These are phyloP conservation scores for Calameuta pallipes DNA, from an alignment of 2,888 invertebrate species.

Conservation along the genomic window DNA sequence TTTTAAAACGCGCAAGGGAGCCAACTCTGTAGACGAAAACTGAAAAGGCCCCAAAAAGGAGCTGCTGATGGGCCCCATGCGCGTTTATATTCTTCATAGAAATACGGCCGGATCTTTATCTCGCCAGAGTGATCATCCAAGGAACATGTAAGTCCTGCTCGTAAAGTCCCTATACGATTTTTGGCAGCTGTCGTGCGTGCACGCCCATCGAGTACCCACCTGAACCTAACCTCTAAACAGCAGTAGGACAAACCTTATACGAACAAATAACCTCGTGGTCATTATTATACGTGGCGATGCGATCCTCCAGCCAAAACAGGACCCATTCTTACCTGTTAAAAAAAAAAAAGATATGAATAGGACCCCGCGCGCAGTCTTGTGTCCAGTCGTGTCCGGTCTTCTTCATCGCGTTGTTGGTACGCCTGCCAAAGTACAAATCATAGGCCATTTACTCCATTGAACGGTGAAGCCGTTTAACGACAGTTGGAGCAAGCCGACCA, in stretches of 20 bases:
- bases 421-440: conserved; percentile 60
- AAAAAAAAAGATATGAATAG: no score
- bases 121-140: conserved; percentile 2
- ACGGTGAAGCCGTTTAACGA: conserved; percentile 51
- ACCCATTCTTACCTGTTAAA: conserved; percentile 41
- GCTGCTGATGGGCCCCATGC: no score
- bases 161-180: background rate
- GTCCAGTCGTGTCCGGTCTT: conserved; percentile 39
- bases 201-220: conserved; percentile 11
- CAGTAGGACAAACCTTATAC: conserved; percentile 15
- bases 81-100: background rate
- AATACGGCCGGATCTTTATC: conserved; percentile 17
- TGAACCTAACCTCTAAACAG: background rate
- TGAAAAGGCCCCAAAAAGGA: no score
- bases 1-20: no score
- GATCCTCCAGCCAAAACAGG: conserved; percentile 54
- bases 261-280: conserved; percentile 31
- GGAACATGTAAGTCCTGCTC: background rate
- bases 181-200: conserved; percentile 4
- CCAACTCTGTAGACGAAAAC: no score
- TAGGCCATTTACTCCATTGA: conserved; percentile 63
- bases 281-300: conserved; percentile 52
- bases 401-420: conserved; percentile 16
- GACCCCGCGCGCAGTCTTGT: conserved; percentile 15
- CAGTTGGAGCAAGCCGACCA: conserved; percentile 46